These are phyloP conservation scores for Hemibagrus wyckioides DNA, from an alignment of 2,113 vertebrate species.

Conservation along the genomic window DNA sequence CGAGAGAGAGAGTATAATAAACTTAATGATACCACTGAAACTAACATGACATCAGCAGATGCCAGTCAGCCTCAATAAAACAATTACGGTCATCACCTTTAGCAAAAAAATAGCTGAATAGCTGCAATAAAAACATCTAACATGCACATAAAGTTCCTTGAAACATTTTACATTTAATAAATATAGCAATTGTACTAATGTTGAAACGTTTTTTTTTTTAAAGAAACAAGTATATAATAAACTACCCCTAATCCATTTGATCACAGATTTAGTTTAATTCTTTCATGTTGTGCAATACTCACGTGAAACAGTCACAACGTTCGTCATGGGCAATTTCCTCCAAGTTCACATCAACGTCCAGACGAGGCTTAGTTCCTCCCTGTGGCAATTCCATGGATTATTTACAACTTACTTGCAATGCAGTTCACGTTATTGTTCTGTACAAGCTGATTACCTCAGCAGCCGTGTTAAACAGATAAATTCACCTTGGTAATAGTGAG, in stretches of 20 bases:
- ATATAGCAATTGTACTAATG: background rate
- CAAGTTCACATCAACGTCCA: conserved; percentile 81
- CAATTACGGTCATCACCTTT: background rate
- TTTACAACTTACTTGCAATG: background rate
- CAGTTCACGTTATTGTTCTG: background rate
- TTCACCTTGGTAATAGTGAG: conserved; percentile 90
- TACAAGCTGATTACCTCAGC: background rate
- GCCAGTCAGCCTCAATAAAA: background rate
- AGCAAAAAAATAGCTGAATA: background rate
- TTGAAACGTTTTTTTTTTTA: no score
- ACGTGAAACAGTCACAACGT: conserved; percentile 87
- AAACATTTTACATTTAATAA: background rate
- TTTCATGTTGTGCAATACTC: conserved; percentile 61
- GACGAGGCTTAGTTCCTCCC: conserved; percentile 82
- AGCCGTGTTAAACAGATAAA: background rate
- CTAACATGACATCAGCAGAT: background rate
- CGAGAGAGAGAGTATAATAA: background rate
- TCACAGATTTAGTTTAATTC: background rate
- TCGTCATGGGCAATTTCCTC: conserved; percentile 79
- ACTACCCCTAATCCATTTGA: background rate
- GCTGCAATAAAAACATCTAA: background rate
- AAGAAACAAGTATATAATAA: background rate
- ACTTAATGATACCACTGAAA: background rate
- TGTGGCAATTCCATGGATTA: conserved; percentile 52
- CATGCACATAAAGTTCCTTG: background rate